Conservation (phyloP, 2,113 vertebrate genomes). For the Zosterops japonicus region DNA sequence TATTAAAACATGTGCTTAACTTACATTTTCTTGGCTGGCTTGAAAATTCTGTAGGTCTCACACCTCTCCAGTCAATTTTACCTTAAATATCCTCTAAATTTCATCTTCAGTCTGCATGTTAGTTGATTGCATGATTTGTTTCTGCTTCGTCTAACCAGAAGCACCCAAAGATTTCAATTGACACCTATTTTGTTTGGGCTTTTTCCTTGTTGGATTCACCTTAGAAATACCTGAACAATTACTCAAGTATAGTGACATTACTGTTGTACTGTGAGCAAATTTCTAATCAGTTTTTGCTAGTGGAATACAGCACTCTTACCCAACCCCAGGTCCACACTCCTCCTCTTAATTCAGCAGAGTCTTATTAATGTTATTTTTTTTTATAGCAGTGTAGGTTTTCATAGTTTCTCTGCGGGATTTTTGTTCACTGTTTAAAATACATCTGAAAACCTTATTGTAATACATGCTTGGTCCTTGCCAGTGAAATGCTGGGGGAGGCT, state of each 20-base stretch:
- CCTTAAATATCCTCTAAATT: neutral
- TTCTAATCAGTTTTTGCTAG: neutral
- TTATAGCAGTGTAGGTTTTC: neutral
- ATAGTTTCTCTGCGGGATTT: neutral
- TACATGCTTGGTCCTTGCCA: neutral
- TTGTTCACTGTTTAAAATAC: neutral
- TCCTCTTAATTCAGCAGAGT: neutral
- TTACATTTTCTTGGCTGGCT: neutral
- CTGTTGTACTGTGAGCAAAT: neutral
- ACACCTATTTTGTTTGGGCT: rapidly evolving
- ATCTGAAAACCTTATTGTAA: neutral
- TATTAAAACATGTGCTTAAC: neutral
- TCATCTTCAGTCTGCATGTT: neutral
- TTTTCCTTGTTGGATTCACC: neutral
- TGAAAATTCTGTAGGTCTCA: neutral
- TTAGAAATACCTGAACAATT: neutral
- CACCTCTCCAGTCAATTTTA: neutral
- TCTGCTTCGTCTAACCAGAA: neutral
- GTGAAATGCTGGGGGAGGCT: neutral
- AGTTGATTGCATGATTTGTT: neutral
- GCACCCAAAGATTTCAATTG: neutral
- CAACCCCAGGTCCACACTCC: neutral
- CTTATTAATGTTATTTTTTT: neutral
- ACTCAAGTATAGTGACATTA: neutral
- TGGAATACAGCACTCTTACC: neutral